A percentile compares a stretch with the other conserved stretches of the same genome.
phyloP scores from a whole-genome alignment of 2,888 invertebrate species.

The Ametastegia equiseti region DNA sequence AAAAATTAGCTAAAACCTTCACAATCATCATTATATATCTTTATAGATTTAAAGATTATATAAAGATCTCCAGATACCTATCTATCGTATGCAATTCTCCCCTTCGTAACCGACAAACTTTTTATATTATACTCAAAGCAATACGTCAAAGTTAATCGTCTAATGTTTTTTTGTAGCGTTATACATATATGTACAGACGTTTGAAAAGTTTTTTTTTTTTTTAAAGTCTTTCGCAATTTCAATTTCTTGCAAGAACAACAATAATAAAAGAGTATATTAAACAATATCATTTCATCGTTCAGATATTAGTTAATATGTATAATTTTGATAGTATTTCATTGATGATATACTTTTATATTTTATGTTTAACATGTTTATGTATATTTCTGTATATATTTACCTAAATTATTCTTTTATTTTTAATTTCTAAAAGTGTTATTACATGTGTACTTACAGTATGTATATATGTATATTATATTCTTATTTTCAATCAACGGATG shows the following conservation, averaged over 20 bases:
- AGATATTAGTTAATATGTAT: neutral
- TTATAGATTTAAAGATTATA: neutral
- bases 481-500: slow-evolving; percentile 19
- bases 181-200: neutral
- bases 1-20: neutral
- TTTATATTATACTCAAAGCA: neutral
- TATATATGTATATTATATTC: too few species aligned
- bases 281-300: neutral
- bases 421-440: slow-evolving; percentile 25
- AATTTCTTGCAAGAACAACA: neutral
- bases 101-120: neutral
- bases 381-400: slow-evolving; percentile 53
- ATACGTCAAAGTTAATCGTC: neutral
- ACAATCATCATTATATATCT: neutral
- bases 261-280: neutral
- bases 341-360: too few species aligned
- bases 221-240: too few species aligned
- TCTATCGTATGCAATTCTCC: neutral
- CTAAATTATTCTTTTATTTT: slow-evolving; percentile 43
- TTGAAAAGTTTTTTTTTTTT: neutral
- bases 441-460: too few species aligned
- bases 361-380: slow-evolving; percentile 36
- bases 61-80: neutral
- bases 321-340: neutral
- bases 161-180: neutral